These are phyloP conservation scores for Phyllopteryx taeniolatus DNA, from an alignment of 2,113 vertebrate genomes.

Conservation along the genomic window DNA sequence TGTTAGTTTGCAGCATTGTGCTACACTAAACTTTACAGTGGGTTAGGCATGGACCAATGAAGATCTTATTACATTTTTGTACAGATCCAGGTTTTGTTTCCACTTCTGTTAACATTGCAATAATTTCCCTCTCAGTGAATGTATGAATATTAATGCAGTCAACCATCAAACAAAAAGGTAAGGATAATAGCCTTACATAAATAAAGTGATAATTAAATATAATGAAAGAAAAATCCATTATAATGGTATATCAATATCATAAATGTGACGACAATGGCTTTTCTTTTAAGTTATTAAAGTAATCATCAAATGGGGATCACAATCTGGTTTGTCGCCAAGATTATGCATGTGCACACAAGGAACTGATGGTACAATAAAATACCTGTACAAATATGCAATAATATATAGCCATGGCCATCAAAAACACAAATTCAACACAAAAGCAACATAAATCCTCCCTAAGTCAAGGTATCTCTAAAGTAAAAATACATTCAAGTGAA, in stretches of 20 bases:
- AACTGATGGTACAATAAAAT: not conserved
- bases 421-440: not conserved
- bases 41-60: not conserved
- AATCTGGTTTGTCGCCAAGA: not conserved
- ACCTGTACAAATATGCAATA: not conserved
- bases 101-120: not conserved
- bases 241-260: not conserved
- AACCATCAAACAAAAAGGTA: not conserved
- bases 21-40: slow-evolving; percentile 2
- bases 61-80: not conserved
- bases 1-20: not conserved
- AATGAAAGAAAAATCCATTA: not conserved
- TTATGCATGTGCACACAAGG: not conserved
- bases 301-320: too few relatives aligned
- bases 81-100: not conserved
- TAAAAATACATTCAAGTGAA: not conserved
- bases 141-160: not conserved
- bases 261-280: too few relatives aligned
- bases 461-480: not conserved
- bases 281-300: too few relatives aligned
- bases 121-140: not conserved
- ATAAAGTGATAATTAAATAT: not conserved
- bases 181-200: not conserved
- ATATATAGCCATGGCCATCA: too few relatives aligned
- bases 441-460: not conserved